Base-by-base conservation (phyloP, 2,113 vertebrate genomes). In the Enhydra lutris region DNA sequence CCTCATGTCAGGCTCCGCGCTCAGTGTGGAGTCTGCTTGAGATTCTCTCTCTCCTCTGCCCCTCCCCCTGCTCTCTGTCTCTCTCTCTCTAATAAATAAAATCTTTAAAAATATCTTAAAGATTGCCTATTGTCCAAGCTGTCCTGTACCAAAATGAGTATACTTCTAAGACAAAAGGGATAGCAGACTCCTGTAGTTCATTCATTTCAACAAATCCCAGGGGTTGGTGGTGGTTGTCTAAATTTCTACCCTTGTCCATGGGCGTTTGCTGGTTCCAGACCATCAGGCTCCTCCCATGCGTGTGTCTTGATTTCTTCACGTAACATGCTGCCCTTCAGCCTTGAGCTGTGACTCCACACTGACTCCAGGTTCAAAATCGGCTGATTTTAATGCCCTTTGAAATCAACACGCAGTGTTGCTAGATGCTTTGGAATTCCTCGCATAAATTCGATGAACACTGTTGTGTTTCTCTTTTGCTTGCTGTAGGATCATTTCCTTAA, bases 131-230 rank as follows among this genome's bases (percentile, higher is more conserved):
- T 47, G 31, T 15, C 34, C 73, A 39, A 71, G 59, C 52, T 52
- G 4, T 23, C 57, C 87, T 79, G 4, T 59, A 88, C 6, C 55
- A 55, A 55, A 84, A 13, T 36, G 17, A 84, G 14, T 20, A 47
- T 13, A 50, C 36, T 89, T 69, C 34, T 29, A 57, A 11, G 45
- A 63, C 4, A 71, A 15, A 89, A 63, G 17, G 2, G 14, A 23
- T 31, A 42, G 55, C 29, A 71, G 9, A 39, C 1, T 59, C 12
- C 45, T 3, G 0, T 36, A 17, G 31, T 8, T 42, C 14, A 11
- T n/a, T 0, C 5, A 20, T 85, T 65, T 42, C 57, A 65, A 1
- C 23, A 15, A 10, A 18, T 55, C 39, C 18, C 7, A 0, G 15
- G 52, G 71, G 34, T 10, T 1, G 2, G 36, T 17, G 4, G 20